A percentile compares a stretch with the other conserved stretches of the same genome.
phyloP scores from a whole-genome alignment of 2,888 invertebrate species.

The Terebella lapidaria region DNA sequence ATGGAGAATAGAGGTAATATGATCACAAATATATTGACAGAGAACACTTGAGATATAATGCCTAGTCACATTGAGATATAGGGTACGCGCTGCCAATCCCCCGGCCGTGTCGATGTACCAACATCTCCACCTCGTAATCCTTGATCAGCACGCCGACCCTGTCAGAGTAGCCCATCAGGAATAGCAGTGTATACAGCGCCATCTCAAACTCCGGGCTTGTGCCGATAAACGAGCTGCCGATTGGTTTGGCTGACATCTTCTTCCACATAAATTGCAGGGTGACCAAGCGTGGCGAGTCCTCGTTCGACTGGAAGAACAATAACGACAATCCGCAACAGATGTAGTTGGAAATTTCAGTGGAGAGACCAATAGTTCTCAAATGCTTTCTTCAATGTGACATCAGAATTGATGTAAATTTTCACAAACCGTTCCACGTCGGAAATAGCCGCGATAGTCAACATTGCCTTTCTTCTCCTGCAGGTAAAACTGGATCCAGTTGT shows the following conservation, averaged over 20 bases:
- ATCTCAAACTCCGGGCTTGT: constrained; percentile 54
- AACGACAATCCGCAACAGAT: neutral
- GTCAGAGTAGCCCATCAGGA: constrained; percentile 27
- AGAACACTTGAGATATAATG: too few species aligned
- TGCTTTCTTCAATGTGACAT: too few species aligned
- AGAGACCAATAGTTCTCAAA: too few species aligned
- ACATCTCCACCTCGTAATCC: constrained; percentile 45
- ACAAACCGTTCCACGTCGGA: constrained; percentile 47
- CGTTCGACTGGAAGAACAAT: constrained; percentile 28
- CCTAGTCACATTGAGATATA: constrained; percentile 17
- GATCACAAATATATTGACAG: too few species aligned
- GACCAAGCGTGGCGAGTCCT: constrained; percentile 41
- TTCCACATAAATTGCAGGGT: constrained; percentile 50
- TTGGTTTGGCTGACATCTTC: constrained; percentile 39
- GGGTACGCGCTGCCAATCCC: constrained; percentile 38
- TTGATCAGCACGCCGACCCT: constrained; percentile 30
- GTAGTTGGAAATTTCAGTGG: neutral
- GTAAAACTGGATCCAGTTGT: constrained; percentile 54
- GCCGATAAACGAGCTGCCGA: constrained; percentile 38
- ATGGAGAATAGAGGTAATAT: too few species aligned
- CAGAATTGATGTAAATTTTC: neutral
- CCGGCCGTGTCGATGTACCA: constrained; percentile 33
- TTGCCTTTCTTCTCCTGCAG: constrained; percentile 49
- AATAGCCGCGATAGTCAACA: constrained; percentile 52
- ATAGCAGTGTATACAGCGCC: constrained; percentile 45